Evolutionary conservation across 2,888 invertebrate species (phyloP).

Genomic region (Ligdia adustata): DNA sequence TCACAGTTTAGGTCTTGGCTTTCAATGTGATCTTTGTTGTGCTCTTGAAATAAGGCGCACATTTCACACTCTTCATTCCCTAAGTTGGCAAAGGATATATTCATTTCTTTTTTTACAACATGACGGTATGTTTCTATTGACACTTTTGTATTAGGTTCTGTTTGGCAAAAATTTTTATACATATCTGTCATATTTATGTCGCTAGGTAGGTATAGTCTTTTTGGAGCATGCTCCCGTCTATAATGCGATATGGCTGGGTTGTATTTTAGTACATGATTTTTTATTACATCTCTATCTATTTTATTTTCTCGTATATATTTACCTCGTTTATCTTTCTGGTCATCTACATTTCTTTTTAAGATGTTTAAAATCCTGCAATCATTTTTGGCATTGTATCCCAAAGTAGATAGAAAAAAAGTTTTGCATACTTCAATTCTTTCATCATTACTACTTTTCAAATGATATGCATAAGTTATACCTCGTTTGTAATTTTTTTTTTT

Average conservation of each 20-base stretch:
- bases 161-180: constrained; percentile 16
- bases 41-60: constrained; percentile 16
- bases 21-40: neutral
- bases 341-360: neutral
- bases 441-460: too few relatives aligned
- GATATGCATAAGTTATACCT: too few relatives aligned
- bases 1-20: constrained; percentile 3
- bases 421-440: too few relatives aligned
- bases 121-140: constrained; percentile 23
- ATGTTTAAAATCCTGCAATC: neutral
- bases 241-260: constrained; percentile 26
- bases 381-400: constrained; percentile 3
- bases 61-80: constrained; percentile 28
- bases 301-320: neutral
- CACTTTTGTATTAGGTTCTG: constrained; percentile 16
- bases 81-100: constrained; percentile 24
- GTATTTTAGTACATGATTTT: constrained; percentile 13
- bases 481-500: neutral
- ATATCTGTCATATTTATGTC: constrained; percentile 26
- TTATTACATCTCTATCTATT: too few relatives aligned
- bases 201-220: constrained; percentile 25
- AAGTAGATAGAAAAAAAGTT: constrained; percentile 4
- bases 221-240: constrained; percentile 22
- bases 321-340: neutral
- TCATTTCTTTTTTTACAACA: constrained; percentile 22